These are phyloP conservation scores for Stramonita haemastoma DNA, from an alignment of 2,888 invertebrate genomes.

Conservation along the genomic window DNA sequence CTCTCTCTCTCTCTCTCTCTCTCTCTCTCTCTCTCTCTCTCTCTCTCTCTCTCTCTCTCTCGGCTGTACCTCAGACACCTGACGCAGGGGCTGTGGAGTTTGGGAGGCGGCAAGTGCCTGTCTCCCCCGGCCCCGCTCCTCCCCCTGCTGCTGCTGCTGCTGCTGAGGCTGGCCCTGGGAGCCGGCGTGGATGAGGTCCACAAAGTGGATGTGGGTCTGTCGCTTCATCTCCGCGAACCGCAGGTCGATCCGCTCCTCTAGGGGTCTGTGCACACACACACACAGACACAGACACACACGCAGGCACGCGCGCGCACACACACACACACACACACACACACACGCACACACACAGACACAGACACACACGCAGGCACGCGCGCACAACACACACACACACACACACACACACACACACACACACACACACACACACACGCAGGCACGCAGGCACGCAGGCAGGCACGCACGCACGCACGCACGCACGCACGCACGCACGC, in stretches of 20 bases:
- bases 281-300: too few species aligned
- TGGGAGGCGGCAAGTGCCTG: too few species aligned
- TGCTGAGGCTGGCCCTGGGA: background rate
- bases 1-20: background rate
- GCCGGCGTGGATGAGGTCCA: slow-evolving; percentile 41
- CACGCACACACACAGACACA: too few species aligned
- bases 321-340: too few species aligned
- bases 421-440: slow-evolving; percentile 28
- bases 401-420: slow-evolving; percentile 26
- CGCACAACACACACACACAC: slow-evolving; percentile 9
- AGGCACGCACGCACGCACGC: background rate
- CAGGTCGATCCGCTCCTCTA: slow-evolving; percentile 46
- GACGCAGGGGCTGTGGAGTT: too few species aligned
- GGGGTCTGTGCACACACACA: slow-evolving; percentile 9
- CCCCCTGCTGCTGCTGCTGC: too few species aligned
- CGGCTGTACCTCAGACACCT: background rate
- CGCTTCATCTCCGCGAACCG: slow-evolving; percentile 45
- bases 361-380: too few species aligned
- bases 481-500: slow-evolving; percentile 10
- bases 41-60: background rate
- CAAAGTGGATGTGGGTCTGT: slow-evolving; percentile 42
- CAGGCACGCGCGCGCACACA: too few species aligned
- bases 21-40: background rate
- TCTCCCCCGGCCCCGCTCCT: background rate
- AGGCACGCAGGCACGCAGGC: background rate